Evolutionary conservation across 1,140 invertebrate genomes (phyloP).

Genomic region (Brachionus angularis): DNA sequence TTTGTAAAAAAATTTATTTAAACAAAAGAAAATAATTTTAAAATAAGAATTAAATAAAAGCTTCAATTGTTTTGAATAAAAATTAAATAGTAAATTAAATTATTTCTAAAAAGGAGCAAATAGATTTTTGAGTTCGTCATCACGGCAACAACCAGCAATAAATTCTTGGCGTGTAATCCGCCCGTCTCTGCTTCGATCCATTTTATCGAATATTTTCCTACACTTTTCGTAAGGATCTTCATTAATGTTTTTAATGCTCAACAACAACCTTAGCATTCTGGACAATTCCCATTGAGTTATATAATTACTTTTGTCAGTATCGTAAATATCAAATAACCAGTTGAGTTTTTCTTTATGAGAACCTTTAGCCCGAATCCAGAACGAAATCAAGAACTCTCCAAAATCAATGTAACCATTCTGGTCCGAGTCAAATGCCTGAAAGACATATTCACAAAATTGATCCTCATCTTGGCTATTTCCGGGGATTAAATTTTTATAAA

Average conservation of each 20-base stretch:
- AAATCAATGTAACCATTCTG: slow-evolving; percentile 35
- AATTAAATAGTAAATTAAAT: too few species aligned
- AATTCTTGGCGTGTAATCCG: slow-evolving; percentile 29
- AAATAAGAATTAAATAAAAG: background rate
- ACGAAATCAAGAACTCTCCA: slow-evolving; percentile 36
- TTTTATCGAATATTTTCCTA: slow-evolving; percentile 7
- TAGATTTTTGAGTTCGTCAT: slow-evolving; percentile 22
- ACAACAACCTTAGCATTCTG: slow-evolving; percentile 1
- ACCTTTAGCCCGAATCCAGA: slow-evolving; percentile 21
- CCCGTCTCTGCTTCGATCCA: slow-evolving; percentile 23
- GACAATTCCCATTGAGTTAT: slow-evolving; percentile 26
- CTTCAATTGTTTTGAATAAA: too few species aligned
- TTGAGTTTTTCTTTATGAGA: slow-evolving; percentile 29
- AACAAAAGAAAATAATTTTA: background rate
- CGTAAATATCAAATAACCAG: slow-evolving; percentile 44
- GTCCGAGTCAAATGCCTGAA: slow-evolving; percentile 24
- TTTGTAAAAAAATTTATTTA: too few species aligned
- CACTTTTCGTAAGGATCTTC: background rate
- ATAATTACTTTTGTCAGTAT: slow-evolving; percentile 29
- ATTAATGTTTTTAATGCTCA: slow-evolving; percentile 16
- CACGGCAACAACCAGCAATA: slow-evolving; percentile 19
- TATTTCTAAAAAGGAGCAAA: slow-evolving; percentile 41
- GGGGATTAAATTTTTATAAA: slow-evolving; percentile 36
- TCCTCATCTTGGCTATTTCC: background rate
- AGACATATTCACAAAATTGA: slow-evolving; percentile 29